A percentile compares a stretch with the other conserved stretches of the same genome.
phyloP scores from a whole-genome alignment of 2,113 vertebrate genomes.

The Chascanopsetta lugubris region DNA sequence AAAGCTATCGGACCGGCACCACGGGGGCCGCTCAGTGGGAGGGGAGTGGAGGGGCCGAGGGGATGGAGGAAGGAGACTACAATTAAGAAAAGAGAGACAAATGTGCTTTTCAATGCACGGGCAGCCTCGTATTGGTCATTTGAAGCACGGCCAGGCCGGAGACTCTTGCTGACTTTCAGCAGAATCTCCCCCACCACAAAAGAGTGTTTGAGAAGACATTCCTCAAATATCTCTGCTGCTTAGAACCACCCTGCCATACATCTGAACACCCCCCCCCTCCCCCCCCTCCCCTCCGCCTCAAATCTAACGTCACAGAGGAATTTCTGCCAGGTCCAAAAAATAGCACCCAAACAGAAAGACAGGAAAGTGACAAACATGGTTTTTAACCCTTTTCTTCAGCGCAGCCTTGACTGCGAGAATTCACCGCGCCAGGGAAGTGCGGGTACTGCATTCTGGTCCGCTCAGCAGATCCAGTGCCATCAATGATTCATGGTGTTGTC shows the following conservation, averaged over 20 bases:
- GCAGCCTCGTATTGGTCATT: constrained; percentile 38
- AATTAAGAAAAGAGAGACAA: constrained; percentile 47
- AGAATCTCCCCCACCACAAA: constrained; percentile 58
- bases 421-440: constrained; percentile 38
- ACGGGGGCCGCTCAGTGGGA: constrained; percentile 55
- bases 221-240: constrained; percentile 64
- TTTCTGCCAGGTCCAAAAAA: constrained; percentile 53
- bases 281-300: constrained; percentile 15
- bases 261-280: constrained; percentile 7
- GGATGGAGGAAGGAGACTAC: constrained; percentile 26
- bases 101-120: constrained; percentile 46
- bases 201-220: constrained; percentile 69
- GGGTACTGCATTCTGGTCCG: constrained; percentile 43
- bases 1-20: constrained; percentile 66
- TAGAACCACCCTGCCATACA: constrained; percentile 47
- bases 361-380: constrained; percentile 45
- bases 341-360: constrained; percentile 16
- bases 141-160: constrained; percentile 40
- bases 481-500: constrained; percentile 79
- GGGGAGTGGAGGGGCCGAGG: constrained; percentile 22
- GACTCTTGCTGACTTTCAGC: constrained; percentile 39
- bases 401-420: constrained; percentile 42
- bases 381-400: constrained; percentile 20
- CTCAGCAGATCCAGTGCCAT: constrained; percentile 74
- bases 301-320: constrained; percentile 58